Evolutionary conservation across 2,113 vertebrate genomes (phyloP), one percentile per base, ranked within the genome.

Genomic region (Perccottus glenii): DNA sequence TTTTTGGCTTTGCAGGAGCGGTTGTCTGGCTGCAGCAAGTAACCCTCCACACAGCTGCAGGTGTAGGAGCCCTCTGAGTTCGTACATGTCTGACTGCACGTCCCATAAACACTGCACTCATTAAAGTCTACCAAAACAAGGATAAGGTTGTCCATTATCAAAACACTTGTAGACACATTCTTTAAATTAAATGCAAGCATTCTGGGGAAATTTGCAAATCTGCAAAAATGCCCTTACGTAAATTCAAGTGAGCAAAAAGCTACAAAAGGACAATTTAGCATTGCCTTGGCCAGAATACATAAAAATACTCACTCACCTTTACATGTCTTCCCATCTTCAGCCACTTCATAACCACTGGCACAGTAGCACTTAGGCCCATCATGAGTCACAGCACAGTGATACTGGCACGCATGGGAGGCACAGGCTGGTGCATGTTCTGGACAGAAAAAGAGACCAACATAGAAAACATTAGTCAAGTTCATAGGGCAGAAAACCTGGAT

Each of bases 1-100:
- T 98, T 98, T 90, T 99, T 99, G 70, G 97, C 97, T 86, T 99
- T 99, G 92, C 97, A 99, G 67, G 97, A 98, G 40, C 95, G 94
- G 91, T 96, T 96, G 77, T 99, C 97, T 0, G 96, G 97, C 84
- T 99, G 97, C 68, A 95, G 79, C 70, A 99, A 94, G 75, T 99
- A 99, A 0, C 95, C 97, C 71, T 99, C 97, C 0, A 99, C 97
- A 14, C 97, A 99, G 82, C 95, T 95, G 65, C 97, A 99, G 0
- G 81, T 91, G 90, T 97, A 96, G 80, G 95, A 94, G 58, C 95
- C 97, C 3, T 96, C 92, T 0, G 80, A 91, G 91, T 99, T 99
- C 53, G 90, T 90, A 89, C 97, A 99, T 0, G 94, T 95, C 90
- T 99, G 97, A 89, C 97, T 98, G 91, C 97, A 99, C 9, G 94